These are phyloP conservation scores for Enteromius viviparus DNA, from an alignment of 2,797 vertebrate genomes.

Conservation along the genomic window DNA sequence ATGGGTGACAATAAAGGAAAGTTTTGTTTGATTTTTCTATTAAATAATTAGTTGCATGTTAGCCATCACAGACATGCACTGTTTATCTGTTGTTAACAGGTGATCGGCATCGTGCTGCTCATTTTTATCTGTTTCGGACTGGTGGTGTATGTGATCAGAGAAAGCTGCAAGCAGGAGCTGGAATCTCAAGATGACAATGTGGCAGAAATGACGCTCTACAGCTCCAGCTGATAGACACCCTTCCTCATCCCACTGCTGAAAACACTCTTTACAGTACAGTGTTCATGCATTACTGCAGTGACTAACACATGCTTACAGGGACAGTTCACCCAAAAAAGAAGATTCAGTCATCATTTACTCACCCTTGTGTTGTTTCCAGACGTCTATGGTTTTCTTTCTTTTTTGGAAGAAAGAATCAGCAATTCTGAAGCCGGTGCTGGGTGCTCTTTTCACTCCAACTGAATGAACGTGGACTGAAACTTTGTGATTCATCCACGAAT, in stretches of 20 bases:
- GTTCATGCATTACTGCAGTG: not conserved
- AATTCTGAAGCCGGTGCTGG: not conserved
- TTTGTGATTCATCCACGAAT: not conserved
- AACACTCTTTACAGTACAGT: not conserved
- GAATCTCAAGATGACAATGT: constrained; percentile 74
- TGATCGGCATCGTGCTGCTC: constrained; percentile 79
- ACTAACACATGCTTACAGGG: not conserved
- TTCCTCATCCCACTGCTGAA: not conserved
- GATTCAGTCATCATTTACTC: constrained; percentile 5
- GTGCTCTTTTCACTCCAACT: not conserved
- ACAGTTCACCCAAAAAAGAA: not conserved
- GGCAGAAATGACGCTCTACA: constrained; percentile 75
- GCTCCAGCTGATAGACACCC: constrained; percentile 71
- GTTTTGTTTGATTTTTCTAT: not conserved
- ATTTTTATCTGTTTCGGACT: constrained; percentile 81
- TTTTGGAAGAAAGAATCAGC: not conserved
- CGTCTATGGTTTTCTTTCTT: not conserved
- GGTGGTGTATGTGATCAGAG: constrained; percentile 77
- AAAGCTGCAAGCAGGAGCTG: constrained; percentile 75
- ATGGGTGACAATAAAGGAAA: not conserved
- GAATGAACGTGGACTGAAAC: not conserved
- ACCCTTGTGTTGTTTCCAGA: not conserved
- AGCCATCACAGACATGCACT: not conserved
- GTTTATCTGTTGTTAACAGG: constrained; percentile 62
- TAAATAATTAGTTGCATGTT: not conserved